Conservation (phyloP, 2,797 vertebrate species). For the Choloepus didactylus region DNA sequence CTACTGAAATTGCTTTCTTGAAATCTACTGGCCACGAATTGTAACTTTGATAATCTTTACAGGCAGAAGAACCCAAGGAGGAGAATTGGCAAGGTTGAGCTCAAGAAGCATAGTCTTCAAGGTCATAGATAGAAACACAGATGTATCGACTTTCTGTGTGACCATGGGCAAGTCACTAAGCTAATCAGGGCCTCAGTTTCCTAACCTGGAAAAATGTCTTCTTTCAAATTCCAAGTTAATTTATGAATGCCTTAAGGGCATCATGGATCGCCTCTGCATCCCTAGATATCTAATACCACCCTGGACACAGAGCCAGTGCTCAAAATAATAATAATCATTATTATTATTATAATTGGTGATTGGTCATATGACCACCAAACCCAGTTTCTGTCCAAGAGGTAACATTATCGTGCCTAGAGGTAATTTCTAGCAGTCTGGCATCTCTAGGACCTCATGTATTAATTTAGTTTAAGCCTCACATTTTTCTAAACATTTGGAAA, state of each 20-base stretch:
- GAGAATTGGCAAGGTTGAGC: not conserved
- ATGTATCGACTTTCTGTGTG: no score
- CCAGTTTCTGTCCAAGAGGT: not conserved
- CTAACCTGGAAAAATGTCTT: not conserved
- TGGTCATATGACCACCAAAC: not conserved
- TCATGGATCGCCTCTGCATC: not conserved
- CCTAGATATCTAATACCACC: not conserved
- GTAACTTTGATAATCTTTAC: not conserved
- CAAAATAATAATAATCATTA: not conserved
- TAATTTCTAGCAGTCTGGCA: not conserved
- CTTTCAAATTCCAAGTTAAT: not conserved
- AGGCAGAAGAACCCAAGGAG: not conserved
- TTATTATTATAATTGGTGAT: accelerated
- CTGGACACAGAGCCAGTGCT: not conserved
- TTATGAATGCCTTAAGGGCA: not conserved
- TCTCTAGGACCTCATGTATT: not conserved
- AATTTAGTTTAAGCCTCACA: not conserved
- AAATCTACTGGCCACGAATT: not conserved
- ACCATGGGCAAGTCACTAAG: no score
- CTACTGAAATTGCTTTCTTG: not conserved
- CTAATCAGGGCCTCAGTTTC: not conserved
- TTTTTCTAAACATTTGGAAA: slow-evolving; percentile 28
- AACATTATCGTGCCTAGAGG: not conserved
- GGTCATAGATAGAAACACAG: not conserved
- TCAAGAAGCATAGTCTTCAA: not conserved